These are phyloP conservation scores for Tridacna gigas DNA, from an alignment of 2,888 invertebrate species.

Conservation along the genomic window DNA sequence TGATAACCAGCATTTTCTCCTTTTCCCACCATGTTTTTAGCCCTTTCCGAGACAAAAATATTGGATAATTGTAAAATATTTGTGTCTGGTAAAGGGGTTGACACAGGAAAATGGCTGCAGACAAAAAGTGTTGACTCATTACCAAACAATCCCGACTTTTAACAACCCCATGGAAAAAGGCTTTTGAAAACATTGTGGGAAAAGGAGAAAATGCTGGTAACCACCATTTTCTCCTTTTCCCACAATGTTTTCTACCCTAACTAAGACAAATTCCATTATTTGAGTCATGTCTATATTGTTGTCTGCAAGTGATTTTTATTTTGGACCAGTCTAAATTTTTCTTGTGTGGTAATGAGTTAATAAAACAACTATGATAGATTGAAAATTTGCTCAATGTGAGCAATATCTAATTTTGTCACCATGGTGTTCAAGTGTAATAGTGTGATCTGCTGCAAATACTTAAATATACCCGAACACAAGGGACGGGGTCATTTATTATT, in stretches of 20 bases:
- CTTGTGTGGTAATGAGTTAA: background rate
- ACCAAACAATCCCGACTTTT: too few species aligned
- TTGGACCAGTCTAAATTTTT: background rate
- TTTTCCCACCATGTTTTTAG: background rate
- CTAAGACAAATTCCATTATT: too few species aligned
- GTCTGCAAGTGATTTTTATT: too few species aligned
- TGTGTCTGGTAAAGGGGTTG: too few species aligned
- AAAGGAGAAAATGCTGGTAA: constrained; percentile 2
- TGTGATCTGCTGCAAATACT: too few species aligned
- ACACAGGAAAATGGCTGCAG: too few species aligned
- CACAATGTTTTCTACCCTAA: background rate
- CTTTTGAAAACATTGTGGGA: background rate
- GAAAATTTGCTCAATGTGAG: too few species aligned
- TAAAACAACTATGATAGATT: background rate
- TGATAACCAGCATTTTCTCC: background rate
- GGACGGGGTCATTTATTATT: background rate
- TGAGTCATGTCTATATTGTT: too few species aligned
- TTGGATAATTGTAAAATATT: background rate
- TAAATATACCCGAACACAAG: background rate
- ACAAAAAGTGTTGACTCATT: too few species aligned
- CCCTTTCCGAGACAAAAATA: background rate
- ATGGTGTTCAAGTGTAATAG: too few species aligned
- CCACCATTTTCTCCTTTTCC: constrained; percentile 9
- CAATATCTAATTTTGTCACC: too few species aligned
- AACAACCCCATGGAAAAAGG: too few species aligned